Conservation (phyloP, 2,888 invertebrate species). For the Diplazon laetatorius region DNA sequence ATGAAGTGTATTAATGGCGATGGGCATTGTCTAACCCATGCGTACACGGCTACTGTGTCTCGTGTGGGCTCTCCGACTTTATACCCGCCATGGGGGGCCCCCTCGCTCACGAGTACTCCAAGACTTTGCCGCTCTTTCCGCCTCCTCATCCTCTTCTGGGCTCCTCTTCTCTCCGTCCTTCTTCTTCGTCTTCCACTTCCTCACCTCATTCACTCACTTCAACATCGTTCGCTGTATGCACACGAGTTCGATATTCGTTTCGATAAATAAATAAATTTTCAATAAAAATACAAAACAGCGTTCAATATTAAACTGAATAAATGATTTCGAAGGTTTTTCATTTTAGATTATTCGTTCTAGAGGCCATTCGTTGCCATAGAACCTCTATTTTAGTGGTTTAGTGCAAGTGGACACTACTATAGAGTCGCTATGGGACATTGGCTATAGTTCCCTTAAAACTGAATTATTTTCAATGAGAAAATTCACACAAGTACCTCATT, state of each 20-base stretch:
- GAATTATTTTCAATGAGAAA: too few relatives aligned
- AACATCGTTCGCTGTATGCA: slow-evolving; percentile 4
- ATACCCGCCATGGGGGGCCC: slow-evolving; percentile 80
- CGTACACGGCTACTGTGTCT: slow-evolving; percentile 82
- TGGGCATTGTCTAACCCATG: slow-evolving; percentile 81
- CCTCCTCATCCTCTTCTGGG: slow-evolving; percentile 3
- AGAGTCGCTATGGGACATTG: too few relatives aligned
- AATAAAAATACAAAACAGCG: too few relatives aligned
- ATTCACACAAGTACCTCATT: too few relatives aligned
- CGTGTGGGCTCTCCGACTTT: slow-evolving; percentile 78
- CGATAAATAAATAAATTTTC: too few relatives aligned
- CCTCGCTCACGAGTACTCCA: slow-evolving; percentile 68
- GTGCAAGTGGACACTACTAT: too few relatives aligned
- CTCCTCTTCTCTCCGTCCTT: slow-evolving; percentile 10
- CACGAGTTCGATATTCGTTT: slow-evolving; percentile 20
- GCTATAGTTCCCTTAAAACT: too few relatives aligned
- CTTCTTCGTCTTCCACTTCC: slow-evolving; percentile 27
- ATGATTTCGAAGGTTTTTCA: too few relatives aligned
- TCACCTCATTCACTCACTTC: slow-evolving; percentile 13
- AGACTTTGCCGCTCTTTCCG: slow-evolving; percentile 40
- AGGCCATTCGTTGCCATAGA: too few relatives aligned
- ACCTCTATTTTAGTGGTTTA: too few relatives aligned
- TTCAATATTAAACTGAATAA: too few relatives aligned
- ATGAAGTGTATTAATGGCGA: slow-evolving; percentile 83
- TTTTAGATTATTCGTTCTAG: too few relatives aligned